phyloP scores from a whole-genome alignment of 2,888 invertebrate species.

The Dorcus parallelipipedus region DNA sequence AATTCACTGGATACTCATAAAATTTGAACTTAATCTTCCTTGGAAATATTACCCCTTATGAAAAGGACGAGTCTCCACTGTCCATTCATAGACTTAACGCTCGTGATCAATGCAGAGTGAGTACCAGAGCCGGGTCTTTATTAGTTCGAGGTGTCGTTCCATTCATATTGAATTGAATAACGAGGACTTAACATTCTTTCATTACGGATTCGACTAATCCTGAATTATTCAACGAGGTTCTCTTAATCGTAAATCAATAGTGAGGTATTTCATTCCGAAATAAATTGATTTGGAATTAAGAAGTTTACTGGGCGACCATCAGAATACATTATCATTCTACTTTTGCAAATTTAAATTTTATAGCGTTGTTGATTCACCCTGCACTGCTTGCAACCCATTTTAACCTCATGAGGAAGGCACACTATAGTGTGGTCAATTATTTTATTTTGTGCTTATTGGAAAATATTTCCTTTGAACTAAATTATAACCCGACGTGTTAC shows the following conservation, averaged over 20 bases:
- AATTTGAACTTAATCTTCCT: background rate
- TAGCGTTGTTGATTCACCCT: too few species aligned
- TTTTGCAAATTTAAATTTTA: too few species aligned
- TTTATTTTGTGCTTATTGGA: too few species aligned
- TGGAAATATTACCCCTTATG: background rate
- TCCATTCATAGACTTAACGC: conserved; percentile 17
- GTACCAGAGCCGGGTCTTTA: conserved; percentile 6
- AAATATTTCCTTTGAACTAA: too few species aligned
- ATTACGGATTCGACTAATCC: conserved; percentile 17
- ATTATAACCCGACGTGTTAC: background rate
- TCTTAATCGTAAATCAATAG: conserved; percentile 5
- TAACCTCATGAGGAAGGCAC: too few species aligned
- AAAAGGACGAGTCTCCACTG: conserved; percentile 32
- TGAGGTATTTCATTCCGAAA: background rate
- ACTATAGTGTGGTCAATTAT: too few species aligned
- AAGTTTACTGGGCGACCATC: background rate
- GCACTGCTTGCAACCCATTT: too few species aligned
- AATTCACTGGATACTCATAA: background rate
- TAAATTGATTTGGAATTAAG: background rate
- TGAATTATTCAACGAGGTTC: conserved; percentile 10
- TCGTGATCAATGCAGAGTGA: conserved; percentile 10
- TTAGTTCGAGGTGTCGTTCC: conserved; percentile 16
- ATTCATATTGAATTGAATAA: conserved; percentile 20
- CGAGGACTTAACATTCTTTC: conserved; percentile 21
- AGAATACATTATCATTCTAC: too few species aligned